Evolutionary conservation across 2,888 invertebrate genomes (phyloP), one percentile per base, ranked within the genome.

Genomic region (Noctua pronuba): DNA sequence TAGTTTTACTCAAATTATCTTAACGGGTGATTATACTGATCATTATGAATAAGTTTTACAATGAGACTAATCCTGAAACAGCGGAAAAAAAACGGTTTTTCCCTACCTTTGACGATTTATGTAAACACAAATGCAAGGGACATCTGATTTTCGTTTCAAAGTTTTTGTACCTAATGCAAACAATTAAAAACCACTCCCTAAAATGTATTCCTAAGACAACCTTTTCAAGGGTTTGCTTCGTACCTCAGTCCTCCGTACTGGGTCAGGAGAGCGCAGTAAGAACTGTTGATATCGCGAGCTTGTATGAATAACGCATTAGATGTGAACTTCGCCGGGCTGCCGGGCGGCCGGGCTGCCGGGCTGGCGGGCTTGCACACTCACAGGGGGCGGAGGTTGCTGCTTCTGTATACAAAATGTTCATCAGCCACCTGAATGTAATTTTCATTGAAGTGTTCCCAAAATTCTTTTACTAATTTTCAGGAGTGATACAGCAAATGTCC

Each of bases 251-350:
- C 18, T 67, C 18, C 18, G 21, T 31, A 85, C 16, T 86, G 55
- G 83, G 83, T 82, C 82, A 83, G 76, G 73, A 86, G 86, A 46
- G 41, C 66, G 52, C n/a, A 60, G 76, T 71, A 75, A 65, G 82
- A 62, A 70, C 72, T 65, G 79, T 60, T 83, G 75, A 82, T 73
- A 86, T 62, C 69, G 86, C 46, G 76, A 73, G 73, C 76, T 11
- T 31, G 77, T 83, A 83, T 83, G 83, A 83, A 83, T 86, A 83
- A 86, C 76, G 58, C 83, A 83, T 83, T 82, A 86, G 83, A 86
- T 82, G 28, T 75, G 66, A 86, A 82, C 69, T 73, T 73, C 55
- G 6, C 21, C 31, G 58, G 18, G 64, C 35, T 58, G 24, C 21
- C 41, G 31, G 35, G 21, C 18, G 28, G 44, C 2, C 18, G 58